Conservation (phyloP, 2,797 vertebrate species). For the Myotis daubentonii region DNA sequence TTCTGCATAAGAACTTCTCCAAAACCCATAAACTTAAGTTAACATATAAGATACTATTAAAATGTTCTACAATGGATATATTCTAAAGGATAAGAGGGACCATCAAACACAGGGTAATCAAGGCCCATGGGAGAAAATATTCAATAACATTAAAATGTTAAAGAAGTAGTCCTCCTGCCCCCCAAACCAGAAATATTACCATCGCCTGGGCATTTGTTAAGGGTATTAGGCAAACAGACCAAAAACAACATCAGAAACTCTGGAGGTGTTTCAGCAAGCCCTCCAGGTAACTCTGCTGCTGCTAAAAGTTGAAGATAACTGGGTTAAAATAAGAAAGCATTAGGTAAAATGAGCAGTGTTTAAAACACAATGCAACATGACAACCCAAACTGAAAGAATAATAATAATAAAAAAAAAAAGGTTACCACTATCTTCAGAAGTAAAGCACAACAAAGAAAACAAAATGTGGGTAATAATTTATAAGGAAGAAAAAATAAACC, state of each 20-base stretch:
- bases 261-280: neutral
- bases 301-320: neutral
- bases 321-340: neutral
- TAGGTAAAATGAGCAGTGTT: neutral
- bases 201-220: neutral
- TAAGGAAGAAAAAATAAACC: constrained; percentile 1
- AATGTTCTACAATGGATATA: neutral
- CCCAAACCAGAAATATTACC: neutral
- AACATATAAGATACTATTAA: neutral
- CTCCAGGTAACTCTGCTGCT: neutral
- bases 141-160: neutral
- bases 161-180: neutral
- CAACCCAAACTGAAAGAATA: neutral
- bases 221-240: neutral
- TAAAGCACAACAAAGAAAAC: neutral
- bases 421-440: neutral
- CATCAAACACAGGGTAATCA: neutral
- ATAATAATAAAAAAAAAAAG: neutral
- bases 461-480: neutral
- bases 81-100: neutral
- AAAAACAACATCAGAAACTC: neutral
- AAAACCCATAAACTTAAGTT: neutral
- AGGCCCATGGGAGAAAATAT: neutral
- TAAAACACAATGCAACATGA: neutral
- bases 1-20: neutral